These are phyloP conservation scores for Chaunax sp. DNA, from an alignment of 2,797 vertebrate species.

Conservation along the genomic window DNA sequence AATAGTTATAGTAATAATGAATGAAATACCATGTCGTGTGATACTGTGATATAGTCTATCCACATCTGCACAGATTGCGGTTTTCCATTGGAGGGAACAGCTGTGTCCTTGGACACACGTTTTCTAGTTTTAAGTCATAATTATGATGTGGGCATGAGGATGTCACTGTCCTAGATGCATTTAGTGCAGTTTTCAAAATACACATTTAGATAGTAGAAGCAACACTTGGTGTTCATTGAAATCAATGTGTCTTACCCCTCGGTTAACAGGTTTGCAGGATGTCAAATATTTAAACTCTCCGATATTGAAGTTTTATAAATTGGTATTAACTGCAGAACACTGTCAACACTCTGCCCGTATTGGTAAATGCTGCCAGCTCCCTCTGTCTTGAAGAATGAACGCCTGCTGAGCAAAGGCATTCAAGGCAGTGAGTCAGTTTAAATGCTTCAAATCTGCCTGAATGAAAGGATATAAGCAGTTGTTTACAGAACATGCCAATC, in stretches of 20 bases:
- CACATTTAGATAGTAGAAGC: too few species aligned
- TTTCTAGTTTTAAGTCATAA: too few species aligned
- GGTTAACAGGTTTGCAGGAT: too few species aligned
- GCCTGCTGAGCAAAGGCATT: conserved; percentile 71
- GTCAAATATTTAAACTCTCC: conserved; percentile 1
- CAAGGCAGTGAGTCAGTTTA: conserved; percentile 53
- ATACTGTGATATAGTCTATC: too few species aligned
- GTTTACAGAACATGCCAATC: conserved; percentile 69
- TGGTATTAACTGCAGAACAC: conserved; percentile 31
- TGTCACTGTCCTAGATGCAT: background rate
- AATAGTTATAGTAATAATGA: too few species aligned
- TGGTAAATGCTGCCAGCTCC: conserved; percentile 45
- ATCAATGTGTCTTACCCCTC: background rate
- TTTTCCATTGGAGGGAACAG: too few species aligned
- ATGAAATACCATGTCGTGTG: too few species aligned
- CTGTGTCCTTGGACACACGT: too few species aligned
- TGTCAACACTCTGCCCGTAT: conserved; percentile 27
- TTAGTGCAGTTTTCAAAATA: background rate
- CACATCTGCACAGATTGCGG: too few species aligned
- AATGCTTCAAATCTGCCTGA: conserved; percentile 61
- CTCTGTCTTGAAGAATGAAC: conserved; percentile 48
- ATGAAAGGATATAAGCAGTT: conserved; percentile 57
- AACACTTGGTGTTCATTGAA: too few species aligned
- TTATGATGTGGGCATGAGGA: background rate
- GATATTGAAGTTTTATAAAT: conserved; percentile 38